Evolutionary conservation across 2,797 vertebrate species (phyloP).

Genomic region (Hapalemur alaotrensis): DNA sequence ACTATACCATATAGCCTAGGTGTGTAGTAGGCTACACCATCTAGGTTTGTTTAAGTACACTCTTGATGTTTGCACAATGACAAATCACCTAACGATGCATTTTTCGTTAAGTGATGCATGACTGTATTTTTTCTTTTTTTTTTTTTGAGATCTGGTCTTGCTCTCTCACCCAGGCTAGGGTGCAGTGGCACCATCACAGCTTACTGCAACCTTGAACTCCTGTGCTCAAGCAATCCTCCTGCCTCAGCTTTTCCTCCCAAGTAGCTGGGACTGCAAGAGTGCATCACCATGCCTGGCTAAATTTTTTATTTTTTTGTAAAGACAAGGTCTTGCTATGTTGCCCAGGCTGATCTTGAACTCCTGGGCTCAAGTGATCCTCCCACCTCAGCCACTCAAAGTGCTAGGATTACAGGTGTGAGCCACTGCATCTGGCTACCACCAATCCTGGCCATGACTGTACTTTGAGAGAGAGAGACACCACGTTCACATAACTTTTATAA

Average conservation of each 20-base stretch:
- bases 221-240: background rate
- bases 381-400: background rate
- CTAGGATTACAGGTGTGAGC: background rate
- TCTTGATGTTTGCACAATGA: background rate
- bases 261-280: no score
- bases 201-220: background rate
- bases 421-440: background rate
- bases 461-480: background rate
- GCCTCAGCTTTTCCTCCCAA: background rate
- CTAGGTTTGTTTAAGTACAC: background rate
- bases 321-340: background rate
- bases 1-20: background rate
- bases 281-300: background rate
- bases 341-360: background rate
- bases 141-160: background rate
- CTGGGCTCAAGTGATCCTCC: background rate
- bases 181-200: background rate
- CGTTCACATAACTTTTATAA: background rate
- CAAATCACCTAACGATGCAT: background rate
- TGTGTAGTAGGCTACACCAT: background rate
- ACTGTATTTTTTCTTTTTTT: background rate
- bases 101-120: background rate
- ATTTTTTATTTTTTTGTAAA: background rate
- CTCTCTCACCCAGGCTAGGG: background rate
- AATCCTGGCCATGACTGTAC: background rate